phyloP scores from a whole-genome alignment of 2,113 vertebrate genomes.

The Todiramphus chloris region DNA sequence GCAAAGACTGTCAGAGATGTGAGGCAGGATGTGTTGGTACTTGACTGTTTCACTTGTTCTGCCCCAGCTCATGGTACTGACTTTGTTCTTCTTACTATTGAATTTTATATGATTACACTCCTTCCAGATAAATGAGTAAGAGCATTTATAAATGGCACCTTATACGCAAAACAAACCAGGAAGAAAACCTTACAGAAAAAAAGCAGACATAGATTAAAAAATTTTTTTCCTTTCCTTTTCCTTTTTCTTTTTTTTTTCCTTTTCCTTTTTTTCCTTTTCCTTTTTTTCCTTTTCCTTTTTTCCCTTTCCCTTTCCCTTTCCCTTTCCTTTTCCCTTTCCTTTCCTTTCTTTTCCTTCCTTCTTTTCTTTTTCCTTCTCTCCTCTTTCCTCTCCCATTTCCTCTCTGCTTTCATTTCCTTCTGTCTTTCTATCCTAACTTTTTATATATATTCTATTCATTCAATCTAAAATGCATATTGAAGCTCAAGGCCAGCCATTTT shows the following conservation, averaged over 20 bases:
- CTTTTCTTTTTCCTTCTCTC: too few relatives aligned
- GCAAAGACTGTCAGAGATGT: not conserved
- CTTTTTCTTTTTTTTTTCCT: too few relatives aligned
- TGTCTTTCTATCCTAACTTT: not conserved
- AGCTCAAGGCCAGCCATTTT: constrained; percentile 2
- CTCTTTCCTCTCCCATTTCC: not conserved
- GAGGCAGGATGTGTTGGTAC: not conserved
- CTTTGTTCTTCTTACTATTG: not conserved
- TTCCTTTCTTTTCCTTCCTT: too few relatives aligned
- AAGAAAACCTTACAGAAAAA: not conserved
- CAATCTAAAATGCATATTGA: constrained; percentile 1
- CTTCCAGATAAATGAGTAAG: not conserved
- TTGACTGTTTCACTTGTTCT: not conserved
- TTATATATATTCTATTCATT: not conserved
- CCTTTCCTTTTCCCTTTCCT: too few relatives aligned
- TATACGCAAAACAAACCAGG: not conserved
- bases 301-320: too few relatives aligned
- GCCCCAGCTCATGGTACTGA: not conserved
- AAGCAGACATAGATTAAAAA: not conserved
- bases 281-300: not conserved
- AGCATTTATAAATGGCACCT: not conserved
- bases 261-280: too few relatives aligned
- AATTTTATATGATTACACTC: not conserved
- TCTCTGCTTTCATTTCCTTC: not conserved
- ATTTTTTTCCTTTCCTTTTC: too few relatives aligned